Conservation (phyloP, 1,140 invertebrate genomes). For the Lepidurus apus region DNA sequence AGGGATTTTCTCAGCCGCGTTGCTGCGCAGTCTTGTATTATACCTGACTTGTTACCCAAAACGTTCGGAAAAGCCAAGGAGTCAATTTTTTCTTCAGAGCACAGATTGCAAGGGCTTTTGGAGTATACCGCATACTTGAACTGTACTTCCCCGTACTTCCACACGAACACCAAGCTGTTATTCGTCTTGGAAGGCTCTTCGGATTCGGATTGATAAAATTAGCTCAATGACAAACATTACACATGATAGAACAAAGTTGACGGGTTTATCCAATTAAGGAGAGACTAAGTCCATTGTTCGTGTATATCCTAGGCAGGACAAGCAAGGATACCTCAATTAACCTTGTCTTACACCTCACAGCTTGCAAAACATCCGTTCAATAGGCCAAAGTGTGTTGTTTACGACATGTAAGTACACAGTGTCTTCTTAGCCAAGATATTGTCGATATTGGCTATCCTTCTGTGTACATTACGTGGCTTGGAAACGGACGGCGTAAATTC, state of each 20-base stretch:
- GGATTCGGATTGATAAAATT: too few relatives aligned
- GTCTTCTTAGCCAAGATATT: background rate
- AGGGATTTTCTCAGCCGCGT: background rate
- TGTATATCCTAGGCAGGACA: background rate
- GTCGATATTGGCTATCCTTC: background rate
- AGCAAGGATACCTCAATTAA: background rate
- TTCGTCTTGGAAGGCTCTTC: background rate
- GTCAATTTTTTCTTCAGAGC: background rate
- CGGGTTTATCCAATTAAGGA: background rate
- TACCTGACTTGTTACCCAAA: constrained; percentile 10
- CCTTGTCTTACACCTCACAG: background rate
- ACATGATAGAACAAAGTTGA: background rate
- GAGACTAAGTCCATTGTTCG: background rate
- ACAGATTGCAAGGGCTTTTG: background rate
- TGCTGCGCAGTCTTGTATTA: background rate
- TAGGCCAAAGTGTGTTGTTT: background rate
- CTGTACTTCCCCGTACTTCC: background rate
- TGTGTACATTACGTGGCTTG: too few relatives aligned
- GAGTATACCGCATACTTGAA: background rate
- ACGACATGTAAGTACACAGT: background rate
- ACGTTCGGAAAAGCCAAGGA: constrained; percentile 2
- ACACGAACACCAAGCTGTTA: background rate
- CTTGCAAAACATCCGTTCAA: background rate
- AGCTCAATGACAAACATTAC: too few relatives aligned
- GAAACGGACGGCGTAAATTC: too few relatives aligned